Conservation (phyloP, 2,113 vertebrate genomes). For the Bujurquina vittata region DNA sequence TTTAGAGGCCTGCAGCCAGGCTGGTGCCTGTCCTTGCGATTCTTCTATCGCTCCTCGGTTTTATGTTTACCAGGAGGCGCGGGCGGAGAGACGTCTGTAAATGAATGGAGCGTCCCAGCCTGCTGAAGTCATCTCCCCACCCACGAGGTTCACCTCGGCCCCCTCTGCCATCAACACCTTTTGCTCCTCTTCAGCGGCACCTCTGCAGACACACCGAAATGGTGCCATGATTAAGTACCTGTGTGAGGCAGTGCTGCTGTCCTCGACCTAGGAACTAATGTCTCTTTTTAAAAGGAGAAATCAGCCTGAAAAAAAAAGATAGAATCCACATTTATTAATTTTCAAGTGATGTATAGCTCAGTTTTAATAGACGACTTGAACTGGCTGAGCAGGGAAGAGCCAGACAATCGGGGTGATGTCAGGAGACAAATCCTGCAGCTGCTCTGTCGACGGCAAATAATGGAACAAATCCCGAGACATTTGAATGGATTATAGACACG, state of each 20-base stretch:
- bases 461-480: neutral
- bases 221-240: conserved; percentile 14
- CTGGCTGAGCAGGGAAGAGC: neutral
- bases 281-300: neutral
- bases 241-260: neutral
- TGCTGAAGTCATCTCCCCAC: conserved; percentile 49
- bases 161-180: conserved; percentile 46
- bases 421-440: conserved; percentile 31
- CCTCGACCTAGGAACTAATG: neutral
- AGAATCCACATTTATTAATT: neutral
- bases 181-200: conserved; percentile 58
- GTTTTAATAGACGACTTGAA: neutral
- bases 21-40: conserved; percentile 32
- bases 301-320: neutral
- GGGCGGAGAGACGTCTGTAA: conserved; percentile 9
- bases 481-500: conserved; percentile 18
- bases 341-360: neutral
- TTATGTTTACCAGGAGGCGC: conserved; percentile 49
- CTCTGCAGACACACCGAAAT: conserved; percentile 32
- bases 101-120: conserved; percentile 8
- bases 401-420: conserved; percentile 13
- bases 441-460: conserved; percentile 35
- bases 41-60: conserved; percentile 31
- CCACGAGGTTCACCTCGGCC: conserved; percentile 30
- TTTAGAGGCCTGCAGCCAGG: conserved; percentile 42